These are phyloP conservation scores for Eupeodes luniger DNA, from an alignment of 2,888 invertebrate genomes.

Conservation along the genomic window DNA sequence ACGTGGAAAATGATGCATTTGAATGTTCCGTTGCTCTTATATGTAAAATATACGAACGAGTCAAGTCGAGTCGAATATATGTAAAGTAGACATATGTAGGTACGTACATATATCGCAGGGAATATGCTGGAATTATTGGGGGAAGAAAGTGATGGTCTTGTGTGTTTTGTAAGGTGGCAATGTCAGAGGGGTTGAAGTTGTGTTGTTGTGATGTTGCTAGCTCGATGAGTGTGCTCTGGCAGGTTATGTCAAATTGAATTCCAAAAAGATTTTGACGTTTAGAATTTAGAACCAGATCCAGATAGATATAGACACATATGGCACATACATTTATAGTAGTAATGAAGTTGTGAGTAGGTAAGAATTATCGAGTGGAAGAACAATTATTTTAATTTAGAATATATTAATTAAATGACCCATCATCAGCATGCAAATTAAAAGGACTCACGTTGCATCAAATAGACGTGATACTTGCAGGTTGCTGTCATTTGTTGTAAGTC, in stretches of 20 bases:
- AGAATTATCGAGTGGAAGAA: neutral
- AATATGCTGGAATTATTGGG: slow-evolving; percentile 1
- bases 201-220: neutral
- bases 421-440: slow-evolving; percentile 16
- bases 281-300: neutral
- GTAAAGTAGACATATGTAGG: neutral
- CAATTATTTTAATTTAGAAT: slow-evolving; percentile 8
- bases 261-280: slow-evolving; percentile 42
- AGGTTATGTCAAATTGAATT: slow-evolving; percentile 68
- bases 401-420: slow-evolving; percentile 33
- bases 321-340: neutral
- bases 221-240: slow-evolving; percentile 54
- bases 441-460: no score
- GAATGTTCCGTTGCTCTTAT: slow-evolving; percentile 65
- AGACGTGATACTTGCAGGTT: neutral
- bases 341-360: neutral
- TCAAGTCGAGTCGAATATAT: neutral
- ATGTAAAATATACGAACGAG: neutral
- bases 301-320: slow-evolving; percentile 9
- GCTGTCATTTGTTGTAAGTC: neutral
- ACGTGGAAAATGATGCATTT: slow-evolving; percentile 81
- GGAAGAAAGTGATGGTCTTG: slow-evolving; percentile 2
- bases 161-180: slow-evolving; percentile 2
- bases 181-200: neutral
- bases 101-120: neutral